A percentile compares a stretch with the other conserved stretches of the same genome.
Conservation (phyloP, 1,140 invertebrate genomes). For the Magallana angulata region DNA sequence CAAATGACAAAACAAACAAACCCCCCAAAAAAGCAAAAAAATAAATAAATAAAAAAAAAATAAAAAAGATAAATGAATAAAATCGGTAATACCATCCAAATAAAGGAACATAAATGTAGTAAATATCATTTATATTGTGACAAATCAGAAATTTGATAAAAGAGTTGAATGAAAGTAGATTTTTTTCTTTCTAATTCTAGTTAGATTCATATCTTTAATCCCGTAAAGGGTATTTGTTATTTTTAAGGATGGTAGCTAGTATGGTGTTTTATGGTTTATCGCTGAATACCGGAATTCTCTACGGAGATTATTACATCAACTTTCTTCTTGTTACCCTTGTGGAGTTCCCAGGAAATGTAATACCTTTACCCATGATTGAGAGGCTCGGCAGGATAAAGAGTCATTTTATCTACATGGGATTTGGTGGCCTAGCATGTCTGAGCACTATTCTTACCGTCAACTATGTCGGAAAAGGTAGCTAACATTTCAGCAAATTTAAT, state of each 20-base stretch:
- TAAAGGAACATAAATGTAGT: no score
- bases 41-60: no score
- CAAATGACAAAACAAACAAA: no score
- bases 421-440: constrained; percentile 64
- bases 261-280: constrained; percentile 85
- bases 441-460: constrained; percentile 59
- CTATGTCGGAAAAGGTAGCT: constrained; percentile 52
- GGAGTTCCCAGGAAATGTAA: constrained; percentile 87
- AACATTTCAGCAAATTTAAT: no score
- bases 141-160: no score
- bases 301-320: constrained; percentile 73
- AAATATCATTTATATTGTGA: no score
- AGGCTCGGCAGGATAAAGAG: constrained; percentile 61
- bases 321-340: constrained; percentile 82
- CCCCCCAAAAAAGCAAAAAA: no score
- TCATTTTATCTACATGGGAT: constrained; percentile 52
- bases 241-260: constrained; percentile 83
- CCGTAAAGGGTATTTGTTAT: background rate
- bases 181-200: no score
- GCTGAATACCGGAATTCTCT: constrained; percentile 68
- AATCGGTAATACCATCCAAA: no score
- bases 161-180: no score
- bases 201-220: no score
- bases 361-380: constrained; percentile 80
- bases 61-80: no score